These are phyloP conservation scores for Penaeus chinensis DNA, from an alignment of 1,140 invertebrate genomes.

Conservation along the genomic window DNA sequence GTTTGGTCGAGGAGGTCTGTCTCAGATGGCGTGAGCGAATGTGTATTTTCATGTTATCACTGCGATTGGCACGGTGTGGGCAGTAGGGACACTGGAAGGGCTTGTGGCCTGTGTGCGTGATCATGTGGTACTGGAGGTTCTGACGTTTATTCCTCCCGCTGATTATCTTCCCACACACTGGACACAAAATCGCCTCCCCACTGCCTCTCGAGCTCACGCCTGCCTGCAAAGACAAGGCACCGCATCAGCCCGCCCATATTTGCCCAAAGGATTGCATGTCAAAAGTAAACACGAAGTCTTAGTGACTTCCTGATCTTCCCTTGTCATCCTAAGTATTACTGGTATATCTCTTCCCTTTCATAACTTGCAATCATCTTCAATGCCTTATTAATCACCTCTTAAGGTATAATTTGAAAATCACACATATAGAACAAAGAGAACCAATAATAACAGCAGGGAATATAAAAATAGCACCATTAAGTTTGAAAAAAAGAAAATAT, in stretches of 20 bases:
- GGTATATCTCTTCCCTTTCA: too few species aligned
- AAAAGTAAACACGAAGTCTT: too few species aligned
- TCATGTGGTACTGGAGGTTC: slow-evolving; percentile 68
- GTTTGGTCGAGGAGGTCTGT: background rate
- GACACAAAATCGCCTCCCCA: slow-evolving; percentile 63
- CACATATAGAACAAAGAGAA: too few species aligned
- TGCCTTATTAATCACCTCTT: too few species aligned
- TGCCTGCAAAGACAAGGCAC: slow-evolving; percentile 59
- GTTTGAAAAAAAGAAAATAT: too few species aligned
- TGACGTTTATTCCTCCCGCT: slow-evolving; percentile 66
- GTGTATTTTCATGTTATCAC: slow-evolving; percentile 61
- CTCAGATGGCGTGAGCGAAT: slow-evolving; percentile 44
- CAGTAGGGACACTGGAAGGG: slow-evolving; percentile 67
- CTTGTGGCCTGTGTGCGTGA: slow-evolving; percentile 71
- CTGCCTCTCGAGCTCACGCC: slow-evolving; percentile 43
- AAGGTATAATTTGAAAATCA: too few species aligned
- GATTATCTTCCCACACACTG: slow-evolving; percentile 70
- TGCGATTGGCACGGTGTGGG: slow-evolving; percentile 64
- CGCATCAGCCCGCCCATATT: slow-evolving; percentile 39
- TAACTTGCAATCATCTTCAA: too few species aligned
- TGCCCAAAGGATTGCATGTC: too few species aligned
- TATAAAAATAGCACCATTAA: too few species aligned
- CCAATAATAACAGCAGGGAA: too few species aligned
- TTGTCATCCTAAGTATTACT: too few species aligned
- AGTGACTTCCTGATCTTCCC: too few species aligned